Evolutionary conservation across 92 coral and sea anemone species (phyloP).

Genomic region (Montipora capitata): DNA sequence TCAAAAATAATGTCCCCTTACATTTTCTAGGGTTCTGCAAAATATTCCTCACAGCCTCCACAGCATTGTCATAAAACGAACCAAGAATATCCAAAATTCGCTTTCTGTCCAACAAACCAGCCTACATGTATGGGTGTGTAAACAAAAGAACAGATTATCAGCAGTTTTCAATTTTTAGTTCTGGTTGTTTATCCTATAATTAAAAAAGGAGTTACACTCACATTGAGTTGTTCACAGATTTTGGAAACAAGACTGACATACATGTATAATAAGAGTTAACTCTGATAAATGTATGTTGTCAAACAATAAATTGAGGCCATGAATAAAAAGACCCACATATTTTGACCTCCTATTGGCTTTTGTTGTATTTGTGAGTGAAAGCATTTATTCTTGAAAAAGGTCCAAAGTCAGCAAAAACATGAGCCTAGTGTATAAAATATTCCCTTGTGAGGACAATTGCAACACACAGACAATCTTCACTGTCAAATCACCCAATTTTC

Average conservation of each 20-base stretch:
- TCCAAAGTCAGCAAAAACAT: no score
- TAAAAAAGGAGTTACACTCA: background rate
- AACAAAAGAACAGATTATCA: no score
- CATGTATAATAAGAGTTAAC: no score
- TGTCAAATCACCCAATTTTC: no score
- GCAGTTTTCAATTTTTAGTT: no score
- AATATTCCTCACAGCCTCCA: slow-evolving; percentile 40
- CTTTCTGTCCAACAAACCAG: slow-evolving; percentile 89
- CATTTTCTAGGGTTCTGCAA: slow-evolving; percentile 92
- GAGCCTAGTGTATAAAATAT: no score
- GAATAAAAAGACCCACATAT: background rate
- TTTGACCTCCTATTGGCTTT: background rate
- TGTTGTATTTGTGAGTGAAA: background rate
- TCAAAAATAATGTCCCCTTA: slow-evolving; percentile 34
- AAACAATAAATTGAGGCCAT: background rate
- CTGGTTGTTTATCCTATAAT: background rate
- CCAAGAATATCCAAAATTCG: slow-evolving; percentile 86
- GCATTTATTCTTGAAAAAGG: background rate
- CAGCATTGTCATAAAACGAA: slow-evolving; percentile 85
- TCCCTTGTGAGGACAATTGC: no score
- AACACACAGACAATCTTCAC: no score
- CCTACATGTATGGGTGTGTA: slow-evolving; percentile 38
- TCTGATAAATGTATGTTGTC: background rate
- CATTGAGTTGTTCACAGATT: background rate
- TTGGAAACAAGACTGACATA: background rate